Conservation (phyloP, 2,113 vertebrate species). For the Muntiacus muntjak region DNA sequence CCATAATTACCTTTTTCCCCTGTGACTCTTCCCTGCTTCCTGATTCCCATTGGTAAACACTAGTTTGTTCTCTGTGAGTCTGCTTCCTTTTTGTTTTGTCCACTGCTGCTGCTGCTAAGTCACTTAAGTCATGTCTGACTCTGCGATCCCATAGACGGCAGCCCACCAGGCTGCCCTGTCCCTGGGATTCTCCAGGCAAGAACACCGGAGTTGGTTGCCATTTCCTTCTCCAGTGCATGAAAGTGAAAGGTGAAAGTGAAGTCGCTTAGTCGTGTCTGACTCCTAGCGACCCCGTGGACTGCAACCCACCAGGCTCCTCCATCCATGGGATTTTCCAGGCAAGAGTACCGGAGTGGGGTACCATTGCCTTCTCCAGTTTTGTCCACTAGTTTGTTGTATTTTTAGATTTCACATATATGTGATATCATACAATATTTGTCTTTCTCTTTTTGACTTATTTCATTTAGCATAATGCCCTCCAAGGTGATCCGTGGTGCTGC, state of each 20-base stretch:
- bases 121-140: rapidly evolving
- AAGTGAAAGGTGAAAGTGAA: neutral
- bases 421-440: neutral
- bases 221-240: neutral
- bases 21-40: neutral
- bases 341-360: neutral
- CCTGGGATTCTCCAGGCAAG: neutral
- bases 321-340: neutral
- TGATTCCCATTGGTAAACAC: neutral
- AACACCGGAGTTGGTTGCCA: neutral
- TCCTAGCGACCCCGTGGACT: neutral
- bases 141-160: neutral
- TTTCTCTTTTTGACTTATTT: neutral
- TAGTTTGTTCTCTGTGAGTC: neutral
- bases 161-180: neutral
- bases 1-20: neutral
- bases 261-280: rapidly evolving
- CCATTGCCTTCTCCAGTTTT: neutral
- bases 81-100: neutral
- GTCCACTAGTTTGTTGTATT: neutral
- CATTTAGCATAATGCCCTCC: neutral
- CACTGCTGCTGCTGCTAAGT: neutral
- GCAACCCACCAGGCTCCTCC: neutral
- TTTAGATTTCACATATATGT: neutral
- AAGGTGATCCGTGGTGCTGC: neutral